A percentile compares a stretch with the other conserved stretches of the same genome.
Conservation (phyloP, 2,113 vertebrate genomes). For the Odontesthes bonariensis region DNA sequence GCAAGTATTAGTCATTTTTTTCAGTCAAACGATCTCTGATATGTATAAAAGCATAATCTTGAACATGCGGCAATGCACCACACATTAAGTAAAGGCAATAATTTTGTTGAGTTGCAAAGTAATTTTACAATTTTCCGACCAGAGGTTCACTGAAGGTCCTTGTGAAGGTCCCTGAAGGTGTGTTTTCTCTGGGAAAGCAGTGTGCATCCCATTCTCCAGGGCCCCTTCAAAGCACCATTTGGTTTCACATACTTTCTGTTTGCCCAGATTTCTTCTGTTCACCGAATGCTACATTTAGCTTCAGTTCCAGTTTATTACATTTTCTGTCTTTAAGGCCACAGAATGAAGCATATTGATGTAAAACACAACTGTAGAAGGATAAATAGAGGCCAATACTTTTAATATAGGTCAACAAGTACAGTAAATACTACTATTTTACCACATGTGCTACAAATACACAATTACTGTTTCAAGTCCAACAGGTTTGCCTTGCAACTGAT, state of each 20-base stretch:
- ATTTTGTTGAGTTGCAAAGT: neutral
- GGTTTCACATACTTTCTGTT: slow-evolving; percentile 3
- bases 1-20: neutral
- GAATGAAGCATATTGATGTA: slow-evolving; percentile 18
- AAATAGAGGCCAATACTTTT: slow-evolving; percentile 37
- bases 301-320: slow-evolving; percentile 10
- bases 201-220: neutral
- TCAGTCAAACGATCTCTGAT: slow-evolving; percentile 14
- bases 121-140: neutral
- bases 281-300: neutral
- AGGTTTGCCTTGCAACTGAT: slow-evolving; percentile 41
- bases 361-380: slow-evolving; percentile 12
- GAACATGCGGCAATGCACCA: neutral
- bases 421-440: slow-evolving; percentile 13
- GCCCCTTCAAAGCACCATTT: neutral
- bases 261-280: slow-evolving; percentile 1
- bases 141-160: neutral
- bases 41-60: neutral
- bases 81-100: slow-evolving; percentile 1
- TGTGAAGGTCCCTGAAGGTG: neutral
- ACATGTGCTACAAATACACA: slow-evolving; percentile 36
- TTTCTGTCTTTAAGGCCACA: slow-evolving; percentile 54
- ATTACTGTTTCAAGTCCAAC: slow-evolving; percentile 55
- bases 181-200: neutral
- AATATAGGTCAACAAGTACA: slow-evolving; percentile 25